phyloP scores from a whole-genome alignment of 2,113 vertebrate species.

The Arothron firmamentum region DNA sequence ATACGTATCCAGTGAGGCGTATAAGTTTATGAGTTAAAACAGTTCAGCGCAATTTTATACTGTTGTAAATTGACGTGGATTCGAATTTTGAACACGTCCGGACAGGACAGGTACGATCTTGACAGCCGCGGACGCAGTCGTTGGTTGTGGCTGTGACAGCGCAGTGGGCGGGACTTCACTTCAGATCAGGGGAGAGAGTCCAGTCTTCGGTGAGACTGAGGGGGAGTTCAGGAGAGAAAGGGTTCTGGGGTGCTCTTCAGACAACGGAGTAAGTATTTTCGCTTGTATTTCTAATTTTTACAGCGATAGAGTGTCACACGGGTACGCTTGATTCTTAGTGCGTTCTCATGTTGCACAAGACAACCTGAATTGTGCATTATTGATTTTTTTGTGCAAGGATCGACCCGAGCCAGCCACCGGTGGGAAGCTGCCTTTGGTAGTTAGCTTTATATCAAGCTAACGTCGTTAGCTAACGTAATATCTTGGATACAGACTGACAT shows the following conservation, averaged over 20 bases:
- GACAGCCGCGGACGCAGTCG: background rate
- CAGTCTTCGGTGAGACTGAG: constrained; percentile 71
- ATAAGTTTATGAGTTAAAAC: no score
- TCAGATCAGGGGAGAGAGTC: constrained; percentile 71
- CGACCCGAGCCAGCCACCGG: constrained; percentile 53
- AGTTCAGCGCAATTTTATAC: no score
- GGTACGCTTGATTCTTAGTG: background rate
- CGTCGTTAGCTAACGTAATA: constrained; percentile 51
- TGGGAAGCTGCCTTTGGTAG: constrained; percentile 35
- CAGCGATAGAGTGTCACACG: background rate
- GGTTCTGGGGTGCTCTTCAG: constrained; percentile 57
- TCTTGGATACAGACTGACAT: constrained; percentile 47
- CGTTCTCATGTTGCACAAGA: constrained; percentile 15
- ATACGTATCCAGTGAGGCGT: no score
- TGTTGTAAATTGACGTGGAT: no score
- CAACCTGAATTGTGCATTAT: background rate
- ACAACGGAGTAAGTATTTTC: constrained; percentile 70
- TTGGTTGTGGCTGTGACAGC: constrained; percentile 60
- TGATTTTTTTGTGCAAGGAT: constrained; percentile 22
- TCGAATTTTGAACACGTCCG: no score
- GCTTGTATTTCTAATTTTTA: constrained; percentile 3
- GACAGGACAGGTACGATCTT: background rate
- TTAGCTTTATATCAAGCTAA: constrained; percentile 58
- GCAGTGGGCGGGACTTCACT: constrained; percentile 71
- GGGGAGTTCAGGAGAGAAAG: constrained; percentile 66